These are phyloP conservation scores for Drosophila pandora DNA, from an alignment of 1,140 invertebrate genomes.

Conservation along the genomic window DNA sequence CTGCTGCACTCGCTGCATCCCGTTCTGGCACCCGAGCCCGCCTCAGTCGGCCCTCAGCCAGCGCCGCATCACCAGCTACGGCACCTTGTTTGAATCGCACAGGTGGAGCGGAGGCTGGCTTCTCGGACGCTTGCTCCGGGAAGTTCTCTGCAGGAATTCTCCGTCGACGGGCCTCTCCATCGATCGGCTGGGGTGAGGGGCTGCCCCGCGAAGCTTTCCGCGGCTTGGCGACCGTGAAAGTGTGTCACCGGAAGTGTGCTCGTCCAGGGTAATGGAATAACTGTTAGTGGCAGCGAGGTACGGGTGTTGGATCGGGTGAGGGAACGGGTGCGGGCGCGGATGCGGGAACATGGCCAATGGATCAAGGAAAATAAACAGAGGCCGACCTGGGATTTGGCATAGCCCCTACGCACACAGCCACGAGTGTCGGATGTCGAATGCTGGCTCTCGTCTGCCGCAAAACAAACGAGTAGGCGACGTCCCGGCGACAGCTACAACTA, in stretches of 20 bases:
- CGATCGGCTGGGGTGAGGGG: conserved; percentile 3
- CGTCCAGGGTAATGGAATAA: too few species aligned
- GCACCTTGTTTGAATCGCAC: neutral
- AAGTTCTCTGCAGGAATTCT: neutral
- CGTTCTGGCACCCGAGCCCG: neutral
- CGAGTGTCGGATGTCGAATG: conserved; percentile 6
- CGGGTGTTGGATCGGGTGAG: neutral
- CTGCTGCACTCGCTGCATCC: neutral
- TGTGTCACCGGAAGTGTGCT: conserved; percentile 1
- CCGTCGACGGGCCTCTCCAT: neutral
- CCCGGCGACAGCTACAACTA: conserved; percentile 5
- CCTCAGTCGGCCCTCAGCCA: neutral
- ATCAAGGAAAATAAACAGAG: neutral
- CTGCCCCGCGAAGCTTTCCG: neutral
- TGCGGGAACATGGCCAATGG: neutral
- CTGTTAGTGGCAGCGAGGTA: too few species aligned
- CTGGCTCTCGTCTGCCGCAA: conserved; percentile 41
- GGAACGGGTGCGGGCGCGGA: neutral
- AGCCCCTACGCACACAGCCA: neutral
- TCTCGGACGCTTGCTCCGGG: neutral
- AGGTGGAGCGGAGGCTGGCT: neutral
- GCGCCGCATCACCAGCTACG: neutral
- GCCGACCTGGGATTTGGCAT: neutral
- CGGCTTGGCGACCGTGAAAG: neutral
- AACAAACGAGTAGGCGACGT: conserved; percentile 7